Conservation (phyloP, 2,113 vertebrate species). For the Sardina pilchardus region DNA sequence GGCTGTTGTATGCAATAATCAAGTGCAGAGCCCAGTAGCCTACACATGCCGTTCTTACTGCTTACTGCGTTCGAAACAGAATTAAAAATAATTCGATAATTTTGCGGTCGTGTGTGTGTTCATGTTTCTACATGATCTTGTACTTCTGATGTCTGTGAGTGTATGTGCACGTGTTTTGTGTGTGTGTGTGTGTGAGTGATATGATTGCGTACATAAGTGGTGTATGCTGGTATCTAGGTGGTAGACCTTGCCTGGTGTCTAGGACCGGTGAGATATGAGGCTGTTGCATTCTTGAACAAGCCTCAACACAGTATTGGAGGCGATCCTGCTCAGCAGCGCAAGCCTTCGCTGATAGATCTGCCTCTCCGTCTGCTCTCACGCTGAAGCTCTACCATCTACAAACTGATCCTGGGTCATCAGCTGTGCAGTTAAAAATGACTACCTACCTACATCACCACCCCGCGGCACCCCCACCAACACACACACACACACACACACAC, state of each 20-base stretch:
- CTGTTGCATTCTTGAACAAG: constrained; percentile 50
- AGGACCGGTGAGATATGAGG: constrained; percentile 21
- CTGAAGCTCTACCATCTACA: not conserved
- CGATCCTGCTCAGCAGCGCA: not conserved
- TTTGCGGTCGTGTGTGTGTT: not conserved
- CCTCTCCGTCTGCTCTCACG: not conserved
- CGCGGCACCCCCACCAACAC: too few relatives aligned
- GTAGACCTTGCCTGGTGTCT: not conserved
- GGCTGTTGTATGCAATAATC: not conserved
- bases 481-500: not conserved
- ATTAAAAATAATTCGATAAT: too few relatives aligned
- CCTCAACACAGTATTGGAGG: constrained; percentile 28
- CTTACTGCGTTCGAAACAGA: too few relatives aligned
- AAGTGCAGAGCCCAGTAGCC: not conserved
- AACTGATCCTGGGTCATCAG: not conserved
- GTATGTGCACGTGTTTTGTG: not conserved
- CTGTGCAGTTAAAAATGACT: not conserved
- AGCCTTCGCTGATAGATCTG: not conserved
- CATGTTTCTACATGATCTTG: not conserved
- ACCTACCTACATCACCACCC: too few relatives aligned
- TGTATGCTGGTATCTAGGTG: not conserved
- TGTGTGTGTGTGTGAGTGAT: not conserved
- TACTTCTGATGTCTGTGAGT: not conserved
- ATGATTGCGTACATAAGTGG: not conserved
- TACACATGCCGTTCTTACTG: not conserved